phyloP scores from a whole-genome alignment of 2,113 vertebrate species.

The Probosciger aterrimus region DNA sequence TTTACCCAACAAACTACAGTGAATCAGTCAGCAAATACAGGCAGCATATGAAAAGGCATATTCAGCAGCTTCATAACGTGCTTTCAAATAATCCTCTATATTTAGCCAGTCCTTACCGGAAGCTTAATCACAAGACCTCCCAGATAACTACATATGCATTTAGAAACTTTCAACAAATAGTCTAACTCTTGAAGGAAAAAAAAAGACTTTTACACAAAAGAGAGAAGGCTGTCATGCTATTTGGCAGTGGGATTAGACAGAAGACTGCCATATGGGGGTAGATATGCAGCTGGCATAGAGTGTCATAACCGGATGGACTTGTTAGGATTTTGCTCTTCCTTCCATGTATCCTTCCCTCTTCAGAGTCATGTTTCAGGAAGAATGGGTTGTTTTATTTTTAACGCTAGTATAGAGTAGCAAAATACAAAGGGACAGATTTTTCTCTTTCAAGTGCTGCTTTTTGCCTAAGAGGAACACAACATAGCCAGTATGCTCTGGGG shows the following conservation, averaged over 20 bases:
- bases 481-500: background rate
- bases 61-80: background rate
- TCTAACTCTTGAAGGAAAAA: background rate
- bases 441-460: slow-evolving; percentile 37
- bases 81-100: background rate
- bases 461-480: slow-evolving; percentile 15
- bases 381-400: slow-evolving; percentile 33
- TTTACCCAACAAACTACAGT: background rate
- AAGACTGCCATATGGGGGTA: background rate
- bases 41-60: background rate
- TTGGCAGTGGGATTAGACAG: background rate
- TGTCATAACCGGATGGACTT: background rate
- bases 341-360: background rate
- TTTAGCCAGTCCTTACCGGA: background rate
- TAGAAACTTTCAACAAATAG: background rate
- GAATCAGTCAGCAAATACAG: background rate
- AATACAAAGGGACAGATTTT: slow-evolving; percentile 37
- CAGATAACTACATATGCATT: background rate
- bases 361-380: background rate
- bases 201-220: background rate
- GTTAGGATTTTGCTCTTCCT: background rate
- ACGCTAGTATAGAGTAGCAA: background rate
- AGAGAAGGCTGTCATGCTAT: background rate
- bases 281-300: background rate
- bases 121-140: background rate